Conservation (phyloP, 1,140 invertebrate genomes). For the Calliopsis andreniformis region DNA sequence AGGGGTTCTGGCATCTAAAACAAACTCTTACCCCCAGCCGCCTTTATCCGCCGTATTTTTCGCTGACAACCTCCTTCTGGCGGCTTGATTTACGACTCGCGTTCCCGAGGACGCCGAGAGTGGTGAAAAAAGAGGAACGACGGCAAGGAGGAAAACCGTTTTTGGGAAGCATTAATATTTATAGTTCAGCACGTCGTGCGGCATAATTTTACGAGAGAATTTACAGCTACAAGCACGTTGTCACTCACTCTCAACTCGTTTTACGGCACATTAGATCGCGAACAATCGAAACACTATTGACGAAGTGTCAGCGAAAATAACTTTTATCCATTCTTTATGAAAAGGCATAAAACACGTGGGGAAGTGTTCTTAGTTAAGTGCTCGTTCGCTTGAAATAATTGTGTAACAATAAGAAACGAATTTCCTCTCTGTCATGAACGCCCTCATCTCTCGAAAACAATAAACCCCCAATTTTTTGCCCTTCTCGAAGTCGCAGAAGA, state of each 20-base stretch:
- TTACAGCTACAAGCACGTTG: slow-evolving; percentile 61
- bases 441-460: background rate
- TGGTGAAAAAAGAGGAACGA: slow-evolving; percentile 28
- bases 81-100: slow-evolving; percentile 66
- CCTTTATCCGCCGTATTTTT: slow-evolving; percentile 71
- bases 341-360: too few species aligned
- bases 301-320: slow-evolving; percentile 16
- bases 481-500: background rate
- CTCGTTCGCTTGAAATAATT: too few species aligned
- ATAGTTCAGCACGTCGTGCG: slow-evolving; percentile 64
- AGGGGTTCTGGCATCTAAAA: slow-evolving; percentile 69
- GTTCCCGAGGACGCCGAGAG: slow-evolving; percentile 30
- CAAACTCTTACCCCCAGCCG: slow-evolving; percentile 68
- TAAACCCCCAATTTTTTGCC: background rate
- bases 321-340: too few species aligned
- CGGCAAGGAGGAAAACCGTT: slow-evolving; percentile 64
- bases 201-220: slow-evolving; percentile 68
- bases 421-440: background rate
- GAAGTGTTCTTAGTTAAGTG: too few species aligned
- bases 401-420: too few species aligned
- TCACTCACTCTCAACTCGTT: slow-evolving; percentile 28
- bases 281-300: slow-evolving; percentile 43
- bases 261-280: slow-evolving; percentile 54
- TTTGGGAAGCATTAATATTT: slow-evolving; percentile 73
- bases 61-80: slow-evolving; percentile 72